Evolutionary conservation across 2,888 invertebrate genomes (phyloP).

Genomic region (Elaeidobius kamerunicus): DNA sequence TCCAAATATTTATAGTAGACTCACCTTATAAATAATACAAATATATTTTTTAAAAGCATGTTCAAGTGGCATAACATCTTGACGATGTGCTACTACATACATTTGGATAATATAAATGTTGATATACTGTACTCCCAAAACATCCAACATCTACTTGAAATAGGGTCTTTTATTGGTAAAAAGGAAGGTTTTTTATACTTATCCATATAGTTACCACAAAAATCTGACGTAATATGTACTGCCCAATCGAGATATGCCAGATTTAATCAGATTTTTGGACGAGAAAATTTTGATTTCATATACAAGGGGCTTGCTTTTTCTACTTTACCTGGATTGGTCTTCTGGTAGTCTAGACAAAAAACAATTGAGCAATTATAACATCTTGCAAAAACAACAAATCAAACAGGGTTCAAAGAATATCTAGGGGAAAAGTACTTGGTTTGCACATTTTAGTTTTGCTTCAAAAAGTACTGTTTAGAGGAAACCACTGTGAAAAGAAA

Average conservation of each 20-base stretch:
- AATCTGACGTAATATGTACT: constrained; percentile 12
- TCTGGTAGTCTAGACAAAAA: constrained; percentile 41
- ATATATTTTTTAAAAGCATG: too few species aligned
- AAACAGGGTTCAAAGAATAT: constrained; percentile 22
- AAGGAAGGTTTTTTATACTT: constrained; percentile 24
- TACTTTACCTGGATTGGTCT: constrained; percentile 41
- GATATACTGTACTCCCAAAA: constrained; percentile 15
- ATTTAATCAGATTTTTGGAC: constrained; percentile 15
- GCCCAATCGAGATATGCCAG: constrained; percentile 9
- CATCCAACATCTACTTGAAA: constrained; percentile 7
- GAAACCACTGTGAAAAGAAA: constrained; percentile 1
- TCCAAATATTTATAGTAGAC: too few species aligned
- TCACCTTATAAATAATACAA: too few species aligned
- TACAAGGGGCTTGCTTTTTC: constrained; percentile 24
- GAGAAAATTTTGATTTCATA: constrained; percentile 12
- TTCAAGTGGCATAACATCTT: too few species aligned
- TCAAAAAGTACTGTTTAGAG: constrained; percentile 11
- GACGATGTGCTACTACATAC: too few species aligned
- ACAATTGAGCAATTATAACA: constrained; percentile 30
- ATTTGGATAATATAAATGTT: too few species aligned
- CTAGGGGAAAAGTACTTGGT: constrained; percentile 15
- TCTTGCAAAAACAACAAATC: constrained; percentile 15
- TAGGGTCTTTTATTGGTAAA: constrained; percentile 1
- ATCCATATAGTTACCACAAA: constrained; percentile 29
- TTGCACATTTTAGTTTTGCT: not conserved